A percentile compares a stretch with the other conserved stretches of the same genome.
phyloP scores from a whole-genome alignment of 2,113 vertebrate species.

The Tympanuchus pallidicinctus region DNA sequence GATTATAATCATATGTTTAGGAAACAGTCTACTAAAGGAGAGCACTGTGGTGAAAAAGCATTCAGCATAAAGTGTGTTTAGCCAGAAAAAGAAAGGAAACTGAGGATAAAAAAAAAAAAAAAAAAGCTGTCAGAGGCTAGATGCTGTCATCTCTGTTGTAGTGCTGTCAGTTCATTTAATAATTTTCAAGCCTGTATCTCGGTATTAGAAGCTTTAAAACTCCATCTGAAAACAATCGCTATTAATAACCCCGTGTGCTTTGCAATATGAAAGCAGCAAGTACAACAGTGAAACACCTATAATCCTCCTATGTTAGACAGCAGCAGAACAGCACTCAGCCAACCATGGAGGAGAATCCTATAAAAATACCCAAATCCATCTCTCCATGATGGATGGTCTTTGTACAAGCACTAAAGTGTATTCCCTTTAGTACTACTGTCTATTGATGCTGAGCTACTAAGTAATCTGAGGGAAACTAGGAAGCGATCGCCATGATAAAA shows the following conservation, averaged over 20 bases:
- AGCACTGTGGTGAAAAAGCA: neutral
- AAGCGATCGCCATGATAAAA: slow-evolving; percentile 61
- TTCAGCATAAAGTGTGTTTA: neutral
- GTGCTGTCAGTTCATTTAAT: slow-evolving; percentile 46
- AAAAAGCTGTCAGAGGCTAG: neutral
- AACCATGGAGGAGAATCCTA: slow-evolving; percentile 62
- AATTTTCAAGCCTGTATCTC: slow-evolving; percentile 37
- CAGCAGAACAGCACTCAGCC: slow-evolving; percentile 65
- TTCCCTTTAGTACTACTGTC: slow-evolving; percentile 71
- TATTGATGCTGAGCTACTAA: slow-evolving; percentile 71
- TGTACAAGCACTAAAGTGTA: slow-evolving; percentile 69
- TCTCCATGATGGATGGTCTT: slow-evolving; percentile 67
- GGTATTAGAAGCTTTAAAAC: slow-evolving; percentile 57
- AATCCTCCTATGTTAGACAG: slow-evolving; percentile 60
- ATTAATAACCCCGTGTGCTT: slow-evolving; percentile 60
- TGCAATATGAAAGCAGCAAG: slow-evolving; percentile 49
- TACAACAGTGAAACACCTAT: slow-evolving; percentile 62
- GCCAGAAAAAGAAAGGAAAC: slow-evolving; percentile 11
- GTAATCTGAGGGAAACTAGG: slow-evolving; percentile 70
- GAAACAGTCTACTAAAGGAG: neutral
- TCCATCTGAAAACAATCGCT: slow-evolving; percentile 45
- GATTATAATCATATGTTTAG: neutral
- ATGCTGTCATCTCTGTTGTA: slow-evolving; percentile 11
- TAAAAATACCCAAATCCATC: slow-evolving; percentile 69
- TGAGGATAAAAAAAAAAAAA: neutral